These are phyloP conservation scores for Chrysolina haemoptera DNA, from an alignment of 2,888 invertebrate species.

Conservation along the genomic window DNA sequence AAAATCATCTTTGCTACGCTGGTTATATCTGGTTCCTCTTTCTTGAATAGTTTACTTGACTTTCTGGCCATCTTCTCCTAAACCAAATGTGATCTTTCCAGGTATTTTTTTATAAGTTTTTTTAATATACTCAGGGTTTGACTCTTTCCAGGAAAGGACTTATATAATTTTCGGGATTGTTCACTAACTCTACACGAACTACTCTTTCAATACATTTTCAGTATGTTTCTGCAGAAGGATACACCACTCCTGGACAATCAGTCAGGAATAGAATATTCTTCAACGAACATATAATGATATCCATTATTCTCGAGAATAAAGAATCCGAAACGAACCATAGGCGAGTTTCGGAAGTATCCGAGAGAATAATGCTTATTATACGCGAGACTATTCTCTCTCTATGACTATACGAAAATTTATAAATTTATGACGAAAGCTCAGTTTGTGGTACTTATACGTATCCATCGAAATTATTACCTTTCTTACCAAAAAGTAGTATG, in stretches of 20 bases:
- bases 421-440: no score
- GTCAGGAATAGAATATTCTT: no score
- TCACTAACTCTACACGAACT: slow-evolving; percentile 94
- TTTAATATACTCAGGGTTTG: slow-evolving; percentile 86
- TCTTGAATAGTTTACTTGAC: slow-evolving; percentile 92
- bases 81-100: slow-evolving; percentile 92
- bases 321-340: no score
- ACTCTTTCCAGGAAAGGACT: slow-evolving; percentile 89
- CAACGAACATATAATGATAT: no score
- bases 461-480: no score
- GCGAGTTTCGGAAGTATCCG: no score
- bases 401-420: no score
- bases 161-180: slow-evolving; percentile 96
- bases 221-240: slow-evolving; percentile 97
- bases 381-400: no score
- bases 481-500: no score
- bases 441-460: no score
- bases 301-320: no score
- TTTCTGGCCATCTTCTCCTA: slow-evolving; percentile 90
- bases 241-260: slow-evolving; percentile 99
- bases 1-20: slow-evolving; percentile 94
- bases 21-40: slow-evolving; percentile 95
- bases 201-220: slow-evolving; percentile 96
- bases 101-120: slow-evolving; percentile 91
- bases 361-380: no score